Conservation (phyloP, 30 jellyfish, hydroid and myxozoan species). For the Turritopsis rubra region DNA sequence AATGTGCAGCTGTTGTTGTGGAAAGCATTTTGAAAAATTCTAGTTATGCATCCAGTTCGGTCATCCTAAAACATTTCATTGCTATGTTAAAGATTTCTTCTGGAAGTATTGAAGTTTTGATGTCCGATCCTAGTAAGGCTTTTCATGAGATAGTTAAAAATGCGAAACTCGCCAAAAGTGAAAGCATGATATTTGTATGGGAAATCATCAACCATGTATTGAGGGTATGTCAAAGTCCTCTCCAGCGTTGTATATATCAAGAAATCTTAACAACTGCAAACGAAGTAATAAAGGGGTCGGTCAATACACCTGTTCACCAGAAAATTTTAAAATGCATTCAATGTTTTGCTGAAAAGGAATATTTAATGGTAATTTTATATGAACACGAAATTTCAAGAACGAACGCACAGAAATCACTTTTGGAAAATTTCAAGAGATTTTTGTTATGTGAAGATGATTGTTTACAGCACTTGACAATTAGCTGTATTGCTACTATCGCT, state of each 20-base stretch:
- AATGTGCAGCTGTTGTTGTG: slow-evolving; percentile 18
- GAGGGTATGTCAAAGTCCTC: not conserved
- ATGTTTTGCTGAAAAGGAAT: slow-evolving; percentile 11
- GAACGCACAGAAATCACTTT: slow-evolving; percentile 27
- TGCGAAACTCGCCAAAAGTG: not conserved
- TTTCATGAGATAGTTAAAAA: not conserved
- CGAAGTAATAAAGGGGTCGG: not conserved
- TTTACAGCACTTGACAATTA: slow-evolving; percentile 44
- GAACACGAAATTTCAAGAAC: slow-evolving; percentile 37
- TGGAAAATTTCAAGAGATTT: slow-evolving; percentile 48
- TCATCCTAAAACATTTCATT: not conserved
- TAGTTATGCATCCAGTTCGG: not conserved
- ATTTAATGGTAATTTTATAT: slow-evolving; percentile 16
- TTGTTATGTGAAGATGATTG: slow-evolving; percentile 38
- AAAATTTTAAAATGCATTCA: slow-evolving; percentile 41
- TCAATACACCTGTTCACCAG: not conserved
- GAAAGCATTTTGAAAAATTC: slow-evolving; percentile 17
- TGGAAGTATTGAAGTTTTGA: not conserved
- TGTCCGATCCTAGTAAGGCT: not conserved
- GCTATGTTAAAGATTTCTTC: slow-evolving; percentile 6
- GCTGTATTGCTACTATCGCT: slow-evolving; percentile 25
- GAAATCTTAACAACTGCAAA: not conserved
- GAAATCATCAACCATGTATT: not conserved
- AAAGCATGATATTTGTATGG: not conserved
- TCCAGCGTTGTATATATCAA: not conserved